Conservation (phyloP, 2,113 vertebrate species). For the Myotis brandtii region DNA sequence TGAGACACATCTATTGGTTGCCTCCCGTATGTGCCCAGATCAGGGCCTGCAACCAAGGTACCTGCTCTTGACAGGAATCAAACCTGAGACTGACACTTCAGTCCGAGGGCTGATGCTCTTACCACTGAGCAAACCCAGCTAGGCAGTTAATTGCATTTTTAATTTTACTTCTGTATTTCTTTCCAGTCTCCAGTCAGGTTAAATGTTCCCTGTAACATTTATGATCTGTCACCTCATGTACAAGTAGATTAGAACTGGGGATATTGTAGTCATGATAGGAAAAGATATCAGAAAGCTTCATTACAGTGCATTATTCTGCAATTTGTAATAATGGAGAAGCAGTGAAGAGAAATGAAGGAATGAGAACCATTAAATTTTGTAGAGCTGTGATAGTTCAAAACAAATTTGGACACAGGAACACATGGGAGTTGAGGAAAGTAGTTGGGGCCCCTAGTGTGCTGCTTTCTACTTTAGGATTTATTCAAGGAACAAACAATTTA, state of each 20-base stretch:
- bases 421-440: too few relatives aligned
- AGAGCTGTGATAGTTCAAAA: not conserved
- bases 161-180: constrained; percentile 48
- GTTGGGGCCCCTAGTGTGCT: not conserved
- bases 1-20: too few relatives aligned
- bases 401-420: not conserved
- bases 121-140: not conserved
- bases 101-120: too few relatives aligned
- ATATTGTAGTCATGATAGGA: not conserved
- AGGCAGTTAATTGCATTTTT: not conserved
- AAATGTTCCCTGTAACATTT: not conserved
- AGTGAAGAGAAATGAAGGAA: not conserved
- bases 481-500: not conserved
- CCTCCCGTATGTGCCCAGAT: too few relatives aligned
- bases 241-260: not conserved
- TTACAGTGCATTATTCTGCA: not conserved
- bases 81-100: too few relatives aligned
- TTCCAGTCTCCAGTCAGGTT: not conserved
- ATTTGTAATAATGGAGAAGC: not conserved
- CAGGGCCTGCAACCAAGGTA: too few relatives aligned
- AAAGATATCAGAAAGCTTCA: not conserved
- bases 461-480: not conserved
- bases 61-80: too few relatives aligned
- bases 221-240: not conserved
- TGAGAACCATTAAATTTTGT: not conserved